phyloP scores from a whole-genome alignment of 2,888 invertebrate genomes.

The Scrobipalpa atriplicella region DNA sequence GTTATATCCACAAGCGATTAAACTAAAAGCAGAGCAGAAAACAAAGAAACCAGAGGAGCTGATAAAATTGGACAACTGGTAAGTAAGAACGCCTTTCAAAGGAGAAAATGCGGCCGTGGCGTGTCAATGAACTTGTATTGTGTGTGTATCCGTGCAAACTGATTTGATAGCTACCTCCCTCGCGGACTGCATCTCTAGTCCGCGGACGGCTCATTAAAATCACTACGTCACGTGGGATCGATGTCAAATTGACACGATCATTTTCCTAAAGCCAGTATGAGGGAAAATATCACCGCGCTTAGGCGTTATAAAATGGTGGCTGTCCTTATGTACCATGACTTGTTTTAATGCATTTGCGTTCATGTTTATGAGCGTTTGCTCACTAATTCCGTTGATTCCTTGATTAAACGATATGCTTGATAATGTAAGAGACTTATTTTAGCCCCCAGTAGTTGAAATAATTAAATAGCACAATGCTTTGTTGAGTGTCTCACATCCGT shows the following conservation, averaged over 20 bases:
- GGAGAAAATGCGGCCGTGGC: conserved; percentile 84
- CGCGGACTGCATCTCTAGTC: conserved; percentile 84
- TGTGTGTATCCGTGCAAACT: conserved; percentile 84
- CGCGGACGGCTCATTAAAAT: conserved; percentile 87
- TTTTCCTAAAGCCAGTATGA: conserved; percentile 80
- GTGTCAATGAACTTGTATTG: conserved; percentile 84
- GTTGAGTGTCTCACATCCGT: conserved; percentile 80
- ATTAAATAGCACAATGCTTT: conserved; percentile 66
- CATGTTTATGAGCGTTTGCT: conserved; percentile 51
- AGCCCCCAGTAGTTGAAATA: conserved; percentile 50
- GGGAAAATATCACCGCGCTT: conserved; percentile 79
- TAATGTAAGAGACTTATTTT: conserved; percentile 54
- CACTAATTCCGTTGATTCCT: conserved; percentile 48
- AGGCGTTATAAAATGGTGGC: conserved; percentile 83
- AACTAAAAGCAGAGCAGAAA: conserved; percentile 94
- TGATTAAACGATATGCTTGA: conserved; percentile 51
- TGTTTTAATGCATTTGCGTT: conserved; percentile 66
- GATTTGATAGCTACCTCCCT: conserved; percentile 85
- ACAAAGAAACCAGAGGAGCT: conserved; percentile 97
- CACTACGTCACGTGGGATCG: conserved; percentile 89
- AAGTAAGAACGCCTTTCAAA: conserved; percentile 84
- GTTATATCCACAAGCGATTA: conserved; percentile 95
- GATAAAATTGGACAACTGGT: conserved; percentile 97
- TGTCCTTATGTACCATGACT: conserved; percentile 71
- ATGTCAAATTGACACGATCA: conserved; percentile 85